These are phyloP conservation scores for Pangasius mekongensis DNA, from an alignment of 2,797 vertebrate species.

Conservation along the genomic window DNA sequence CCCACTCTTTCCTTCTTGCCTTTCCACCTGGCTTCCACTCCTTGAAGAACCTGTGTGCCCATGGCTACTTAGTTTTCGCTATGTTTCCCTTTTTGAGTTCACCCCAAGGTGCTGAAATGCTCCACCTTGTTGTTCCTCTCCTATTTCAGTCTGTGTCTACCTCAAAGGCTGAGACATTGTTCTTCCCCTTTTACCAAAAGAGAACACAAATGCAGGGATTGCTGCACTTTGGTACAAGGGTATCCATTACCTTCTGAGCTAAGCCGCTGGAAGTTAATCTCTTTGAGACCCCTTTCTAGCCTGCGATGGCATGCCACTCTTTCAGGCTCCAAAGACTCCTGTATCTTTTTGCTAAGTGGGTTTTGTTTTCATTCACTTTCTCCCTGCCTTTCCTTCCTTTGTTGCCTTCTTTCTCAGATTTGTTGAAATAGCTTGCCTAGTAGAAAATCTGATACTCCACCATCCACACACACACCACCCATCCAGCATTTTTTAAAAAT, in stretches of 20 bases:
- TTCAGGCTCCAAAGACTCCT: conserved; percentile 50
- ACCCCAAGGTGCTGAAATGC: conserved; percentile 69
- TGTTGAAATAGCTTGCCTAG: conserved; percentile 15
- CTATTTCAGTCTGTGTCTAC: conserved; percentile 65
- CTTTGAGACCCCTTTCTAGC: conserved; percentile 67
- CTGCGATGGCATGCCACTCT: conserved; percentile 38
- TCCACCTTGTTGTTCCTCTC: conserved; percentile 68
- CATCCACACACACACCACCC: background rate
- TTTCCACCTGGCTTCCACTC: conserved; percentile 37
- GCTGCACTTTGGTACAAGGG: conserved; percentile 72
- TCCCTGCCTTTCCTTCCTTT: background rate
- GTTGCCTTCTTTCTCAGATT: conserved; percentile 26
- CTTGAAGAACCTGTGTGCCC: conserved; percentile 50
- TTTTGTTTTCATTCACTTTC: conserved; percentile 34
- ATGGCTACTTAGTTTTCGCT: conserved; percentile 63
- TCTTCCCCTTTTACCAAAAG: conserved; percentile 64
- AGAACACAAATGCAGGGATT: conserved; percentile 72
- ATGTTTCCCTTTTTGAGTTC: conserved; percentile 53
- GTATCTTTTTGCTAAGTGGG: conserved; percentile 10
- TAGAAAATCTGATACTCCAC: conserved; percentile 53
- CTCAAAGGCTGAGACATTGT: conserved; percentile 64
- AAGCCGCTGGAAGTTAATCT: conserved; percentile 76
- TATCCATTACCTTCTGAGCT: conserved; percentile 80
- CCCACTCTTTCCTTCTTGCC: conserved; percentile 19
- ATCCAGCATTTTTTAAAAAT: conserved; percentile 31